Percentiles rank a stretch among this genome's conserved stretches.
phyloP scores from a whole-genome alignment of 2,797 vertebrate genomes.

The Eulemur mongoz region DNA sequence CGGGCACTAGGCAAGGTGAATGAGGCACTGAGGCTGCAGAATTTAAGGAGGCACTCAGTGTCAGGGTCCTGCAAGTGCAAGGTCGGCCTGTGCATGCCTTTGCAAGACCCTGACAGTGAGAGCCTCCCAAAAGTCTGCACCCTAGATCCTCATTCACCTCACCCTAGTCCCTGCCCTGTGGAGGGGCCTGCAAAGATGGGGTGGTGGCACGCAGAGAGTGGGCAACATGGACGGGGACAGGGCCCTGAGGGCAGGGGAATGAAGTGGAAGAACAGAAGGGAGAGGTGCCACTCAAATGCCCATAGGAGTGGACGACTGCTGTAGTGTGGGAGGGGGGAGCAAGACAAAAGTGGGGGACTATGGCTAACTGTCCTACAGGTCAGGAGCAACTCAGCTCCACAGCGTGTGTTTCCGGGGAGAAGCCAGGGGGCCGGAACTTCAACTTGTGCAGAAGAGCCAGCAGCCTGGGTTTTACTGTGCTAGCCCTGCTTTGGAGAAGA shows the following conservation, averaged over 20 bases:
- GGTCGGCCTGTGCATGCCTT: fast-evolving
- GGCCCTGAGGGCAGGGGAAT: neutral
- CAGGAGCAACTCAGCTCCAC: neutral
- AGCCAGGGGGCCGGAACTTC: neutral
- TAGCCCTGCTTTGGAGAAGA: neutral
- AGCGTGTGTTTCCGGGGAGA: neutral
- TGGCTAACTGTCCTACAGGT: neutral
- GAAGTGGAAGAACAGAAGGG: neutral
- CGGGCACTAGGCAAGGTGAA: neutral
- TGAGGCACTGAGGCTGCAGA: neutral
- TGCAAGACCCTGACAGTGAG: neutral
- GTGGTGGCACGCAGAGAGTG: fast-evolving
- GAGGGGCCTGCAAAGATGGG: fast-evolving
- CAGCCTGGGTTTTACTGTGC: neutral
- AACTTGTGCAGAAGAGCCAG: fast-evolving
- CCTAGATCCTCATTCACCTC: neutral
- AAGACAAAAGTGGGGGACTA: neutral
- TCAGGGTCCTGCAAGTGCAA: neutral
- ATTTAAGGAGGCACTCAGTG: neutral
- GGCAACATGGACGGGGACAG: neutral
- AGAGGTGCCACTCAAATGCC: neutral
- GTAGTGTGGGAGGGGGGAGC: neutral
- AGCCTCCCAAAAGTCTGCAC: neutral
- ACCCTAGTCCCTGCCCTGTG: no score
- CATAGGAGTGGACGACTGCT: neutral